phyloP scores from a whole-genome alignment of 2,888 invertebrate species.

The Eurytoma californica region DNA sequence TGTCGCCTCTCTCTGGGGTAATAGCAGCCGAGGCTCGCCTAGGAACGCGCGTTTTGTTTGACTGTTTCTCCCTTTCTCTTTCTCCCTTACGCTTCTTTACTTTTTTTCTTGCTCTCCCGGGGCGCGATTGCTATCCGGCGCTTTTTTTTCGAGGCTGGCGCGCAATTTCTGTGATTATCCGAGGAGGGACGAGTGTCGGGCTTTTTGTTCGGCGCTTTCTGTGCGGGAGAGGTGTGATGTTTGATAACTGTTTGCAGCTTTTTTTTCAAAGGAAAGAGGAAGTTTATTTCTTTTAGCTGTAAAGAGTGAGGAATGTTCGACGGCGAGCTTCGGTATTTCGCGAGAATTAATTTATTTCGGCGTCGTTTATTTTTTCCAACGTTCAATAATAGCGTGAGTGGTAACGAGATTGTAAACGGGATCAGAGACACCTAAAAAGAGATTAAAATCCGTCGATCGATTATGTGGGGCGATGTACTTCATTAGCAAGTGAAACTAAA shows the following conservation, averaged over 20 bases:
- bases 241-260: neutral
- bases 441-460: conserved; percentile 31
- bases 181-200: neutral
- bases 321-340: too few relatives aligned
- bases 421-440: neutral
- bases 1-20: conserved; percentile 27
- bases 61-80: neutral
- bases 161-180: conserved; percentile 33
- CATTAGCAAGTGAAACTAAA: conserved; percentile 24
- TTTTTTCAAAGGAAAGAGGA: neutral
- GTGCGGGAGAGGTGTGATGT: neutral
- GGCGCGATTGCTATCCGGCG: conserved; percentile 34
- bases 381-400: neutral
- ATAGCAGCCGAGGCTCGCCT: neutral
- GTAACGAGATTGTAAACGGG: conserved; percentile 2
- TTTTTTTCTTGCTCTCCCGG: conserved; percentile 24
- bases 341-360: neutral
- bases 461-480: conserved; percentile 3
- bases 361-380: neutral
- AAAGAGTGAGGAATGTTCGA: neutral
- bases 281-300: too few relatives aligned
- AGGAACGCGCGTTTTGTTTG: neutral
- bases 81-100: neutral
- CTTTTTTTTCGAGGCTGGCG: neutral
- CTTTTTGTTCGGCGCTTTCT: neutral